A percentile compares a stretch with the other conserved stretches of the same genome.
phyloP scores from a whole-genome alignment of 2,113 vertebrate genomes.

The Podarcis muralis region DNA sequence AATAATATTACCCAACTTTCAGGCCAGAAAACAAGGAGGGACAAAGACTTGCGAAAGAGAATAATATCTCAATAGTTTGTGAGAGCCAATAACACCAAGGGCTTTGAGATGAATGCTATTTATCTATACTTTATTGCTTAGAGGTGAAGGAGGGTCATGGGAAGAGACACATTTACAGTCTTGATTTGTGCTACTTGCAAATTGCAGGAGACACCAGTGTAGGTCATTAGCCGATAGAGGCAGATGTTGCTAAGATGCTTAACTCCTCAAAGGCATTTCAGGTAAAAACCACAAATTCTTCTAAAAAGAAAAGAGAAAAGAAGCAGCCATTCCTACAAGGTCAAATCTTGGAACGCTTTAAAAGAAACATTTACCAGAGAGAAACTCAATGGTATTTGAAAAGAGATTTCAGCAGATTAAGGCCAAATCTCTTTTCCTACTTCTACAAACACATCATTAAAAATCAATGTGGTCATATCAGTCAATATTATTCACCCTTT shows the following conservation, averaged over 20 bases:
- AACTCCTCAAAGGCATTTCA: conserved; percentile 21
- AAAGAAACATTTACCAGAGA: conserved; percentile 11
- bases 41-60: neutral
- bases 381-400: conserved; percentile 9
- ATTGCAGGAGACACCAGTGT: neutral
- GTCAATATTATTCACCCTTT: accelerated
- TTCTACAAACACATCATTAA: conserved; percentile 29
- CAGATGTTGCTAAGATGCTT: neutral
- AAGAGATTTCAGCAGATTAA: conserved; percentile 49
- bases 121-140: neutral
- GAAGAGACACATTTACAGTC: conserved; percentile 1
- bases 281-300: conserved; percentile 15
- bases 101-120: neutral
- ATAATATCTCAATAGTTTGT: neutral
- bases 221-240: neutral
- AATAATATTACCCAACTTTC: neutral
- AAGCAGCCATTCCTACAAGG: neutral
- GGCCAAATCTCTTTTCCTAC: conserved; percentile 31
- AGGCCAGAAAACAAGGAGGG: neutral
- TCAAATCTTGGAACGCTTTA: conserved; percentile 32
- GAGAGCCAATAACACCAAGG: neutral
- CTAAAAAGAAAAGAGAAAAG: neutral
- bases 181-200: neutral
- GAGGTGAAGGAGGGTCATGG: neutral
- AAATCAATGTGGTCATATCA: neutral